Evolutionary conservation across 2,113 vertebrate species (phyloP).

Genomic region (Odocoileus hemionus): DNA sequence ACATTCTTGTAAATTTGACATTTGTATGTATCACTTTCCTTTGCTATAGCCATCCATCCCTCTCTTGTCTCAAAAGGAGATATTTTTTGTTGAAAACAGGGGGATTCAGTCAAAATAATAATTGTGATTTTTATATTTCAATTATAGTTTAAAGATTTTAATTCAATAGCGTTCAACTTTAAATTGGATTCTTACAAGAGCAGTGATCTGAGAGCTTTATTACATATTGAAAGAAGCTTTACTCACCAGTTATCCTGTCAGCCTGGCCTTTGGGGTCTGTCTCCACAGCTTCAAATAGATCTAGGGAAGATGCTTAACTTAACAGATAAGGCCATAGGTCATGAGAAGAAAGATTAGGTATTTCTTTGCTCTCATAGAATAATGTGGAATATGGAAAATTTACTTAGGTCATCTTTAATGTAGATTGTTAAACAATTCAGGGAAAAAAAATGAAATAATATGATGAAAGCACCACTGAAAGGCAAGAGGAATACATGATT

Average conservation of each 20-base stretch:
- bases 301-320: not conserved
- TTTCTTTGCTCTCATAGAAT: not conserved
- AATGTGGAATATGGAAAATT: not conserved
- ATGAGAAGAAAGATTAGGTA: not conserved
- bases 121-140: slow-evolving; percentile 11
- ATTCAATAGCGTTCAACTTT: not conserved
- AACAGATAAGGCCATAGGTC: not conserved
- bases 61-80: not conserved
- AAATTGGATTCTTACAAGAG: not conserved
- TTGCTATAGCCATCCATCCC: not conserved
- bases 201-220: not conserved
- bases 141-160: slow-evolving; percentile 23
- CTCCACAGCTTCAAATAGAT: not conserved
- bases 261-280: not conserved
- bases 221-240: not conserved
- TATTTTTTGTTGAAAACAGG: slow-evolving; percentile 7
- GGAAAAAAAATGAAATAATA: not conserved
- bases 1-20: not conserved
- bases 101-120: not conserved
- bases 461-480: not conserved
- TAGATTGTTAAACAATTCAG: not conserved
- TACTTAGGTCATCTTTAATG: not conserved
- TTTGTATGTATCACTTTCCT: not conserved
- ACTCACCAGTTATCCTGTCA: not conserved
- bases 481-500: not conserved